These are phyloP conservation scores for Drosophila pruinosa DNA, from an alignment of 1,140 invertebrate species.

Conservation along the genomic window DNA sequence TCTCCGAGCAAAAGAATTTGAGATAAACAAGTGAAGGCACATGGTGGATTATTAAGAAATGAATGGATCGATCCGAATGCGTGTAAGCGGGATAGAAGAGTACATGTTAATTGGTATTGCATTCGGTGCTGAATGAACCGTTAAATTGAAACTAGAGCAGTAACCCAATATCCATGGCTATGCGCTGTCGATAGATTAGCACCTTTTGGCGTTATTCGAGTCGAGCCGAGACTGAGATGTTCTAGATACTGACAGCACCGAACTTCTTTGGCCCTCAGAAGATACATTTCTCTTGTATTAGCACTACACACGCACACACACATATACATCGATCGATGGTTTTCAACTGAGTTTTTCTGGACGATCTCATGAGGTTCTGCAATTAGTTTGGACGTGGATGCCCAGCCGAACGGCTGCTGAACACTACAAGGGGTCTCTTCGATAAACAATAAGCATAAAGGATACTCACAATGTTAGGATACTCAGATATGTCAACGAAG, in stretches of 20 bases:
- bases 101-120: slow-evolving; percentile 62
- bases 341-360: slow-evolving; percentile 57
- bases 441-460: slow-evolving; percentile 22
- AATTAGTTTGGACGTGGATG: slow-evolving; percentile 54
- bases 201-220: slow-evolving; percentile 54
- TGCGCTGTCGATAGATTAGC: slow-evolving; percentile 62
- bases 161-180: slow-evolving; percentile 61
- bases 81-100: slow-evolving; percentile 12
- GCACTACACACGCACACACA: slow-evolving; percentile 33
- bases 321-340: background rate
- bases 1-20: slow-evolving; percentile 67
- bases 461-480: slow-evolving; percentile 41
- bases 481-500: slow-evolving; percentile 57
- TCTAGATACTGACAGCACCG: slow-evolving; percentile 64
- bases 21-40: slow-evolving; percentile 43
- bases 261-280: slow-evolving; percentile 1
- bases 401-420: slow-evolving; percentile 44
- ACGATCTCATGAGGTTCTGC: slow-evolving; percentile 18
- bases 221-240: slow-evolving; percentile 40
- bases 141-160: slow-evolving; percentile 73
- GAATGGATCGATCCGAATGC: slow-evolving; percentile 56
- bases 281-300: slow-evolving; percentile 54
- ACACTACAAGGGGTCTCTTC: too few relatives aligned
- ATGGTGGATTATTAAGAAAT: slow-evolving; percentile 59
- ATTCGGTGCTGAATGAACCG: slow-evolving; percentile 68